These are phyloP conservation scores for Alauda arvensis DNA, from an alignment of 2,797 vertebrate species.

Conservation along the genomic window DNA sequence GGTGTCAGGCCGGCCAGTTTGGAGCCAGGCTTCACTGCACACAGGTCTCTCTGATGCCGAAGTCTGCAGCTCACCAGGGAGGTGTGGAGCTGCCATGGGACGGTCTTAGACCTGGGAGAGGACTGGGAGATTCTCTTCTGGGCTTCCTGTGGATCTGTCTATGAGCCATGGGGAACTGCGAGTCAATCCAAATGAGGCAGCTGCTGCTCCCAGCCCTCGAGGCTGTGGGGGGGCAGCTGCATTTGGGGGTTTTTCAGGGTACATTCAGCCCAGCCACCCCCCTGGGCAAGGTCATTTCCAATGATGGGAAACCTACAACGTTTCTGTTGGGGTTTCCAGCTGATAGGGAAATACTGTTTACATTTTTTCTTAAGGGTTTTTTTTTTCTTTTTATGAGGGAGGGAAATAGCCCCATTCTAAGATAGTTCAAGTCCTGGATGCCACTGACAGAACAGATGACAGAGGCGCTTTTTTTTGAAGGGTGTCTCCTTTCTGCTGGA, in stretches of 20 bases:
- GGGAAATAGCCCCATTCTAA: not conserved
- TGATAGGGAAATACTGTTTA: constrained; percentile 49
- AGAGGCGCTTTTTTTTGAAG: not conserved
- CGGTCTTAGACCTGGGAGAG: not conserved
- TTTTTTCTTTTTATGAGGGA: not conserved
- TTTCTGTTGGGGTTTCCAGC: constrained; percentile 18
- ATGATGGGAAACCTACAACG: not conserved
- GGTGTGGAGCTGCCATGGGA: not conserved
- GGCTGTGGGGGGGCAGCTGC: not conserved
- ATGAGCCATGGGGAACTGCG: not conserved
- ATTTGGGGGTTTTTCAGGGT: constrained; percentile 48
- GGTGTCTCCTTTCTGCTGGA: not conserved
- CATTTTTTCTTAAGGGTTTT: not conserved
- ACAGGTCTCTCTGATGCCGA: not conserved
- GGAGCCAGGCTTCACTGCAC: constrained; percentile 29
- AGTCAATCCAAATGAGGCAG: constrained; percentile 25
- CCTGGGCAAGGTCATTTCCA: constrained; percentile 39
- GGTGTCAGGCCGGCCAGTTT: not conserved
- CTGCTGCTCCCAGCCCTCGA: not conserved
- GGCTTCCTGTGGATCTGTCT: not conserved
- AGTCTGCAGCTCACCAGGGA: not conserved
- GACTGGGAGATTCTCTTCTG: not conserved
- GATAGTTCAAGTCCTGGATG: not conserved
- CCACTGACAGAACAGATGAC: accelerated
- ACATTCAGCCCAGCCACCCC: constrained; percentile 35